Conservation (phyloP, 2,113 vertebrate species). For the Equus przewalskii region DNA sequence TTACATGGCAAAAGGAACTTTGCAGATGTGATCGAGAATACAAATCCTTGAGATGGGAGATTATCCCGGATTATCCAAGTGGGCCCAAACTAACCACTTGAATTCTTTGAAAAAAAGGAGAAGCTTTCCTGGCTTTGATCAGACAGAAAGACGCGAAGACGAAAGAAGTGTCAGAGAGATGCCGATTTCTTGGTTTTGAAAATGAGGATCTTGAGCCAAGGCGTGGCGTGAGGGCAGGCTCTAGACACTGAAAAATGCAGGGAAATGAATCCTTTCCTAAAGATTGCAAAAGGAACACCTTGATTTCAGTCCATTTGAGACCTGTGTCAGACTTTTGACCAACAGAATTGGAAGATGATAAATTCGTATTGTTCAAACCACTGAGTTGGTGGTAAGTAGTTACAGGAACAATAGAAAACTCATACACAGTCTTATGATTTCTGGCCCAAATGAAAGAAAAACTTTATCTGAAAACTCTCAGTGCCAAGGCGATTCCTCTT, state of each 20-base stretch:
- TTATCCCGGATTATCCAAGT: background rate
- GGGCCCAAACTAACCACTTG: background rate
- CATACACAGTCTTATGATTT: background rate
- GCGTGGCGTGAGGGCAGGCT: background rate
- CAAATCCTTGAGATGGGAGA: background rate
- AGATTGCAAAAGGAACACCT: background rate
- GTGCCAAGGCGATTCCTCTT: background rate
- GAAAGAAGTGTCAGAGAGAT: background rate
- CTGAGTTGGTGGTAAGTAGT: background rate
- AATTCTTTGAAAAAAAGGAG: background rate
- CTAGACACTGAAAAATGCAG: background rate
- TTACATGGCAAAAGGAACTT: background rate
- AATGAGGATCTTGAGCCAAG: background rate
- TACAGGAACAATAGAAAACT: background rate
- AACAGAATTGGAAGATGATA: background rate
- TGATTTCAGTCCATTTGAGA: background rate
- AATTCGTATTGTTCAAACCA: background rate
- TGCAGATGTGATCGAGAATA: background rate
- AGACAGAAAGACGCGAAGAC: background rate
- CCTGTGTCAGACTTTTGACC: background rate
- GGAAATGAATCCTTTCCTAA: background rate
- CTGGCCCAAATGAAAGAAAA: background rate
- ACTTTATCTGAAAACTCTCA: background rate
- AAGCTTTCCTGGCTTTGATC: background rate
- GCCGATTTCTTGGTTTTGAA: background rate